Conservation (phyloP, 2,113 vertebrate genomes). For the Pelobates fuscus region DNA sequence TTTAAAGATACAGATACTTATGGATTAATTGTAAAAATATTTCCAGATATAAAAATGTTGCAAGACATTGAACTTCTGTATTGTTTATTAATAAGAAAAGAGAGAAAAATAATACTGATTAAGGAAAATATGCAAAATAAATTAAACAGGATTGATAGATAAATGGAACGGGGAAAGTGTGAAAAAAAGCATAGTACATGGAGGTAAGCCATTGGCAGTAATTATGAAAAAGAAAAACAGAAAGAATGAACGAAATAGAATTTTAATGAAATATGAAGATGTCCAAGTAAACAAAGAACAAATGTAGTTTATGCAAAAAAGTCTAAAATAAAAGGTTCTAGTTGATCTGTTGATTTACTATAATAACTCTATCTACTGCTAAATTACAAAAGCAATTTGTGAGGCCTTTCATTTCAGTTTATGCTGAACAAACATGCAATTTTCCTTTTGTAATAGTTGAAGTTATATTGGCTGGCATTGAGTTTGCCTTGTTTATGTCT, state of each 20-base stretch:
- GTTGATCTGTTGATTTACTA: slow-evolving; percentile 11
- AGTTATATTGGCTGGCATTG: neutral
- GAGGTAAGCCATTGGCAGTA: too few relatives aligned
- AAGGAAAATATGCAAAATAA: too few relatives aligned
- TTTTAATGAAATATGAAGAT: neutral
- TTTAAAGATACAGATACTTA: too few relatives aligned
- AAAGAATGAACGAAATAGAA: neutral
- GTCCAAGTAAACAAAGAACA: neutral
- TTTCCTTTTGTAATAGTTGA: slow-evolving; percentile 3
- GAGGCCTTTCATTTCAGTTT: slow-evolving; percentile 16
- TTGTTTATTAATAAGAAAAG: too few relatives aligned
- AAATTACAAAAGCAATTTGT: slow-evolving; percentile 19
- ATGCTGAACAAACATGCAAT: slow-evolving; percentile 11
- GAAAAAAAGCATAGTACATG: too few relatives aligned
- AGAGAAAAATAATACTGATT: too few relatives aligned
- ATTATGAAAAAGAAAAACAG: neutral
- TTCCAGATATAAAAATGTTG: too few relatives aligned
- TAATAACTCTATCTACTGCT: slow-evolving; percentile 2
- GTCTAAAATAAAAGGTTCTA: neutral
- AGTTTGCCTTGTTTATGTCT: neutral
- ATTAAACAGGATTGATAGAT: too few relatives aligned
- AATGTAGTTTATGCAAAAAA: slow-evolving; percentile 5
- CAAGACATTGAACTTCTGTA: too few relatives aligned
- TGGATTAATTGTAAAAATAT: too few relatives aligned
- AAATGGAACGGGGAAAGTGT: too few relatives aligned